Conservation (phyloP, 1,140 invertebrate genomes). For the Cyphomyrmex costatus region DNA sequence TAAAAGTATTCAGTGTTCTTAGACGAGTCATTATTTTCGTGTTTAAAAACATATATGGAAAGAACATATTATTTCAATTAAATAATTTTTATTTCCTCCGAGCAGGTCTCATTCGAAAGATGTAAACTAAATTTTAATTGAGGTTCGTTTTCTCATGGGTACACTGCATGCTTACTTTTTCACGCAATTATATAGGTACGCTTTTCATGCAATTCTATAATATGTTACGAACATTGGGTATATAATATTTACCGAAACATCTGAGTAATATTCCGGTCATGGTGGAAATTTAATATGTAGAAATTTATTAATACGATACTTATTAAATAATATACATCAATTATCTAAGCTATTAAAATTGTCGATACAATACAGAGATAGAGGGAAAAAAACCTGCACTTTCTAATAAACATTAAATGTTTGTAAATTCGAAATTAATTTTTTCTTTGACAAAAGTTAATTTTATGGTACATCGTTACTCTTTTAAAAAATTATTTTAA, state of each 20-base stretch:
- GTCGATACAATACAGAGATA: not conserved
- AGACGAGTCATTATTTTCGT: not conserved
- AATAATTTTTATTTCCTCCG: not conserved
- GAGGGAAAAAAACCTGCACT: not conserved
- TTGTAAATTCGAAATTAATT: not conserved
- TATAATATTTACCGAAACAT: slow-evolving; percentile 39
- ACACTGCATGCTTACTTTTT: slow-evolving; percentile 1
- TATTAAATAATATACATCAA: slow-evolving; percentile 30
- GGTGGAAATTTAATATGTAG: slow-evolving; percentile 26
- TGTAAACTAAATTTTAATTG: slow-evolving; percentile 11
- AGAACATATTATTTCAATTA: slow-evolving; percentile 10
- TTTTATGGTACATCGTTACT: not conserved
- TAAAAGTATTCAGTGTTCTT: not conserved
- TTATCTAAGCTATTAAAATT: not conserved
- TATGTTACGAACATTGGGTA: not conserved
- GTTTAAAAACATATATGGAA: not conserved
- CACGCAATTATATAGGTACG: not conserved
- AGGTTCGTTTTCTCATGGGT: not conserved
- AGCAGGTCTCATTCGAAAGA: not conserved
- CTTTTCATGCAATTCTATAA: slow-evolving; percentile 16
- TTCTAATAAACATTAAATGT: not conserved
- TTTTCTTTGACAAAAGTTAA: not conserved
- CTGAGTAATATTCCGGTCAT: slow-evolving; percentile 9
- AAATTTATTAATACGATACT: not conserved
- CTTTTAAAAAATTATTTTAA: not conserved